phyloP scores from a whole-genome alignment of 2,113 vertebrate species.

The Macquaria ambigua region DNA sequence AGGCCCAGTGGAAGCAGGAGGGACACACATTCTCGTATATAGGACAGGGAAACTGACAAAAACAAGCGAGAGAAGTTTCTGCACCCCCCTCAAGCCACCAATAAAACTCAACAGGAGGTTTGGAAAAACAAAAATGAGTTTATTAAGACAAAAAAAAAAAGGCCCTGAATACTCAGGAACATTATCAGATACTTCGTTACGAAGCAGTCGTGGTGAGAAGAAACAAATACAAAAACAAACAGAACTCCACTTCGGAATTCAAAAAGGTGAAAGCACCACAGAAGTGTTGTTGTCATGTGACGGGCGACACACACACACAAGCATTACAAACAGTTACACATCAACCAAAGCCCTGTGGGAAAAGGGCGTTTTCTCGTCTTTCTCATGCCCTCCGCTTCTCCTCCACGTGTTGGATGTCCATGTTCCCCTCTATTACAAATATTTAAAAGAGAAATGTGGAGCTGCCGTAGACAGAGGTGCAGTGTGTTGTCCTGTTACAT shows the following conservation, averaged over 20 bases:
- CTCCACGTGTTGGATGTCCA: background rate
- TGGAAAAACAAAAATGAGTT: slow-evolving; percentile 81
- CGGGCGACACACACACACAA: background rate
- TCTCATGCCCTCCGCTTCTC: slow-evolving; percentile 2
- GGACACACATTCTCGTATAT: background rate
- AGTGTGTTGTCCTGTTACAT: background rate
- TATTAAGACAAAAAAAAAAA: slow-evolving; percentile 81
- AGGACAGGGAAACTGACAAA: background rate
- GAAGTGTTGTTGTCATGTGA: slow-evolving; percentile 40
- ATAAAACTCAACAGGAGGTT: background rate
- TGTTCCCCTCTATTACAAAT: background rate
- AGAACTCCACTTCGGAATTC: slow-evolving; percentile 68
- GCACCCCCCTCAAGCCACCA: background rate
- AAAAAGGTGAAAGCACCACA: slow-evolving; percentile 70
- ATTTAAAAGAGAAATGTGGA: background rate
- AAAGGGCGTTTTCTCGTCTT: slow-evolving; percentile 7
- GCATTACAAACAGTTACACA: slow-evolving; percentile 28
- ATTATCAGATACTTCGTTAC: slow-evolving; percentile 83
- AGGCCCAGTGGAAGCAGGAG: background rate
- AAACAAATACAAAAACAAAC: slow-evolving; percentile 45
- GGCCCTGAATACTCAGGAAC: slow-evolving; percentile 84
- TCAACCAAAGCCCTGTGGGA: slow-evolving; percentile 29
- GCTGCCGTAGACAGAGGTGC: slow-evolving; percentile 35
- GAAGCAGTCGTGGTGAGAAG: slow-evolving; percentile 77
- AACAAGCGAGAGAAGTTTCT: background rate